Conservation (phyloP, 2,113 vertebrate species). For the Nannobrachium achirus region DNA sequence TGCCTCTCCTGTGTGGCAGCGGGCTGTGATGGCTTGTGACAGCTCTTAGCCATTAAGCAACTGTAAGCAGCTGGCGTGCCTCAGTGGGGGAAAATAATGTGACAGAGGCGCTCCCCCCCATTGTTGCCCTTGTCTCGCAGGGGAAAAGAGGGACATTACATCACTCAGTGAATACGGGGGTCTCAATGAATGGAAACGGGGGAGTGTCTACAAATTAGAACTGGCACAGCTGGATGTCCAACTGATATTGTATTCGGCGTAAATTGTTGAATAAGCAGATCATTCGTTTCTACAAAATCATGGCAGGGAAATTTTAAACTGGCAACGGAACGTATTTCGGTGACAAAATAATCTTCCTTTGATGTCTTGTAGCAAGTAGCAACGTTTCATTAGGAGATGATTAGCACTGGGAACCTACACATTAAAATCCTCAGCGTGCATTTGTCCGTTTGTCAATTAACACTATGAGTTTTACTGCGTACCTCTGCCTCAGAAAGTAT, state of each 20-base stretch:
- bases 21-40: conserved; percentile 79
- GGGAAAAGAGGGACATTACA: conserved; percentile 71
- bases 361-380: too few relatives aligned
- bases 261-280: conserved; percentile 25
- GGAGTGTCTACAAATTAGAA: conserved; percentile 53
- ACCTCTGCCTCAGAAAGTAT: too few relatives aligned
- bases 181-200: conserved; percentile 40
- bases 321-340: too few relatives aligned
- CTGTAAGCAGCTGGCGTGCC: conserved; percentile 81
- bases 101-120: conserved; percentile 68
- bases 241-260: conserved; percentile 34
- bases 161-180: conserved; percentile 59
- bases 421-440: too few relatives aligned
- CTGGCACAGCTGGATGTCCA: conserved; percentile 45
- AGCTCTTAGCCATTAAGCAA: conserved; percentile 82
- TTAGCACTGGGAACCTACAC: too few relatives aligned
- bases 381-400: too few relatives aligned
- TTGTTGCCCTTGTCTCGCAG: conserved; percentile 75
- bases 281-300: conserved; percentile 18
- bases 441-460: too few relatives aligned
- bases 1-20: conserved; percentile 73
- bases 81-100: conserved; percentile 77
- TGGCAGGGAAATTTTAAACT: background rate
- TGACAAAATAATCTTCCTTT: too few relatives aligned
- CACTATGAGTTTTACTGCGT: too few relatives aligned